Percentiles rank a stretch among this genome's conserved stretches.
Conservation (phyloP, 1,140 invertebrate genomes). For the Gonioctena quinquepunctata region DNA sequence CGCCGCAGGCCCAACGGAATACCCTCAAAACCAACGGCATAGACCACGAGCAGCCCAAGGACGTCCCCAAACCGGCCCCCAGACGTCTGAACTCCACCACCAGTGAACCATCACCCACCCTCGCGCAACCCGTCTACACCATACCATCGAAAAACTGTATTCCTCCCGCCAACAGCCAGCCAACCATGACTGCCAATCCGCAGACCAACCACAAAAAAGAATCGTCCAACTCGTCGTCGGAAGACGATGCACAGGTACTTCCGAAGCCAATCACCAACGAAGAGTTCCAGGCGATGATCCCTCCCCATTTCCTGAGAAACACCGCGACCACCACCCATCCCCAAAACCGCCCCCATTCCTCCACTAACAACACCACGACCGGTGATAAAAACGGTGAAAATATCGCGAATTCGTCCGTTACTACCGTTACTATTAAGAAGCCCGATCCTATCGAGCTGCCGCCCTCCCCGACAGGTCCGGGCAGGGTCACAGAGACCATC, state of each 20-base stretch:
- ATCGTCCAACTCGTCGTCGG: constrained; percentile 46
- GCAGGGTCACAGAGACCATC: constrained; percentile 88
- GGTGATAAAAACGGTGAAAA: constrained; percentile 61
- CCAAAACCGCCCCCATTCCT: constrained; percentile 55
- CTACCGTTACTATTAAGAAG: constrained; percentile 74
- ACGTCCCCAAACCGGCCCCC: constrained; percentile 52
- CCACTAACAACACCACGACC: constrained; percentile 40
- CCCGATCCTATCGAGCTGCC: constrained; percentile 73
- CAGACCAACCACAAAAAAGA: constrained; percentile 47
- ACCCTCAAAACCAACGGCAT: constrained; percentile 44
- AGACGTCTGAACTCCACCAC: constrained; percentile 38
- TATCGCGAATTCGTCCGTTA: constrained; percentile 52
- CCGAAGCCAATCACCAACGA: constrained; percentile 85
- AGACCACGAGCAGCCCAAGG: constrained; percentile 27
- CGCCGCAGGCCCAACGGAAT: neutral
- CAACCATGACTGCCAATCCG: constrained; percentile 30
- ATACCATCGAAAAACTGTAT: neutral
- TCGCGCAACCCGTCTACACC: neutral
- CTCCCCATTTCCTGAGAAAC: constrained; percentile 76
- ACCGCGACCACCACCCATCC: constrained; percentile 21
- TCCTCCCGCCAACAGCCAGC: constrained; percentile 33
- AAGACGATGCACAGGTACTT: constrained; percentile 60
- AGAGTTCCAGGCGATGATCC: constrained; percentile 92
- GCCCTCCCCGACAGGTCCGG: constrained; percentile 79
- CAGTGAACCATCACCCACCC: neutral